These are phyloP conservation scores for Oscarella lobularis DNA, from an alignment of 37 sponge, comb jelly and placozoan species.

Conservation along the genomic window DNA sequence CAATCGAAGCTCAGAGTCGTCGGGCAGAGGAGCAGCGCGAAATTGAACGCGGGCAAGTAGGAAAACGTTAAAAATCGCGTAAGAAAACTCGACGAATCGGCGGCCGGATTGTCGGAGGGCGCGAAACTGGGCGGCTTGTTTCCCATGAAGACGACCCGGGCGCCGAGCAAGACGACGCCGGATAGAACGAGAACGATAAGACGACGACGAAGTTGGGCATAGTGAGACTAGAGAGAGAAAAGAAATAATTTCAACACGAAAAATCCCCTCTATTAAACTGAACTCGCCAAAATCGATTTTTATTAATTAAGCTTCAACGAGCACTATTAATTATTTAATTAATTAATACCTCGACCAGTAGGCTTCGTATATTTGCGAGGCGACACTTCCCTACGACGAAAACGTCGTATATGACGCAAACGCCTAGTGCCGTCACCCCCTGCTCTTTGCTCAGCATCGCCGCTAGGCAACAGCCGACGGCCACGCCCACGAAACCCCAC, in stretches of 20 bases:
- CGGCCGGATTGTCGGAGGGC: slow-evolving; percentile 80
- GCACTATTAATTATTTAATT: no score
- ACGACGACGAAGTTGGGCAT: background rate
- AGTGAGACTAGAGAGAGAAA: background rate
- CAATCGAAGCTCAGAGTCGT: slow-evolving; percentile 72
- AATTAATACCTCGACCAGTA: background rate
- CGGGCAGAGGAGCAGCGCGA: slow-evolving; percentile 67
- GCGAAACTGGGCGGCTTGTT: slow-evolving; percentile 37
- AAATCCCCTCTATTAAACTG: background rate
- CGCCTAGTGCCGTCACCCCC: slow-evolving; percentile 57
- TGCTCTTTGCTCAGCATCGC: slow-evolving; percentile 59
- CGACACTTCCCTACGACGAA: slow-evolving; percentile 10
- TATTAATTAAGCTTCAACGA: no score
- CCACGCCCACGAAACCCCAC: background rate
- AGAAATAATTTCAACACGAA: background rate
- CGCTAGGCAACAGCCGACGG: background rate
- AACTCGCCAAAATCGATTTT: no score
- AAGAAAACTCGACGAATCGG: slow-evolving; percentile 25
- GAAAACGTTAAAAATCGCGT: slow-evolving; percentile 60
- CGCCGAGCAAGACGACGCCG: slow-evolving; percentile 13
- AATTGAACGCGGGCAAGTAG: slow-evolving; percentile 50
- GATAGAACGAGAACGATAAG: background rate
- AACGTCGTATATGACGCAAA: slow-evolving; percentile 35
- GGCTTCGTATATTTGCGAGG: background rate
- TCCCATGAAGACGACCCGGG: slow-evolving; percentile 29